phyloP scores from a whole-genome alignment of 1,140 invertebrate genomes.

The Drosophila nannoptera region DNA sequence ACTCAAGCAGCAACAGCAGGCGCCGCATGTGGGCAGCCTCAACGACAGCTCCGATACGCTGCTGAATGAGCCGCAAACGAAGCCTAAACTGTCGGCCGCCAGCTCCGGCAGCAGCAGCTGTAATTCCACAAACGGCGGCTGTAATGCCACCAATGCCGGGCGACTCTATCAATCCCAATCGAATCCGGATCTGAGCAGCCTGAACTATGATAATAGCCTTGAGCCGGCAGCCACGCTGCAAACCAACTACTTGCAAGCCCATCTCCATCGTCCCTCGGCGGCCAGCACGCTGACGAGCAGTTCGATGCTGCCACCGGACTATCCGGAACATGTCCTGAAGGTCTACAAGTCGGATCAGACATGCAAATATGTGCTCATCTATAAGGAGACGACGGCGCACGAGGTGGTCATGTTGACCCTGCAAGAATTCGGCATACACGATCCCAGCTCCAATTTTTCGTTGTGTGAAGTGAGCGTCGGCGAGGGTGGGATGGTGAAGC shows the following conservation, averaged over 20 bases:
- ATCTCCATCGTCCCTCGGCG: slow-evolving; percentile 66
- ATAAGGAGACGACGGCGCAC: slow-evolving; percentile 98
- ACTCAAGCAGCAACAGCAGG: slow-evolving; percentile 86
- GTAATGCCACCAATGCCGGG: slow-evolving; percentile 31
- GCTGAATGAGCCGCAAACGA: slow-evolving; percentile 49
- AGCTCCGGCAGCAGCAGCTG: slow-evolving; percentile 55
- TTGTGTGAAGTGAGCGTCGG: slow-evolving; percentile 97
- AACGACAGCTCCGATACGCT: slow-evolving; percentile 68
- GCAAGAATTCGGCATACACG: slow-evolving; percentile 97
- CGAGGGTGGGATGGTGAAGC: slow-evolving; percentile 96
- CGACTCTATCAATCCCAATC: slow-evolving; percentile 90
- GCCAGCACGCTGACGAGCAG: slow-evolving; percentile 64
- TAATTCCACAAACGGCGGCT: slow-evolving; percentile 49
- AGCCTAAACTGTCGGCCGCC: slow-evolving; percentile 50
- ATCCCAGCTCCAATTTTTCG: slow-evolving; percentile 94
- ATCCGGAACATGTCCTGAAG: slow-evolving; percentile 98
- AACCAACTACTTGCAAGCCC: slow-evolving; percentile 61
- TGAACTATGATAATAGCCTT: slow-evolving; percentile 85
- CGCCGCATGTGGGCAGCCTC: slow-evolving; percentile 44
- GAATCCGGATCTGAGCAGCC: slow-evolving; percentile 91
- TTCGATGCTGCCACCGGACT: slow-evolving; percentile 82
- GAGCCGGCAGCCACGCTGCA: slow-evolving; percentile 46
- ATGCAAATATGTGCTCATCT: slow-evolving; percentile 97
- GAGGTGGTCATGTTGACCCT: slow-evolving; percentile 98
- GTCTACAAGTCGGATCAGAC: slow-evolving; percentile 98